Conservation (phyloP, 2,888 invertebrate species). For the Eristalis tenax region DNA sequence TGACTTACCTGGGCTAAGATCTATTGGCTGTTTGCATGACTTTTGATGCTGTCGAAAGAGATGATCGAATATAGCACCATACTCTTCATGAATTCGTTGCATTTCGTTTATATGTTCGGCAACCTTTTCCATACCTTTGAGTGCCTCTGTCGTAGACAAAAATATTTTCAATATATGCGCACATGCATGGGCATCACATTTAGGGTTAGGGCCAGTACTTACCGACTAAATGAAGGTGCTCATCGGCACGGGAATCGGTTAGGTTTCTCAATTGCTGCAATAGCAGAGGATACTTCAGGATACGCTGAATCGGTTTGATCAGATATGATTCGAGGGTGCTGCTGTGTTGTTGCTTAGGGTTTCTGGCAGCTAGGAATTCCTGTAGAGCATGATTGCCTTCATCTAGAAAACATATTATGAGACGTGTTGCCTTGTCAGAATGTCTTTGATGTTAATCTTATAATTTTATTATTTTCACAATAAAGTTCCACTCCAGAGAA, state of each 20-base stretch:
- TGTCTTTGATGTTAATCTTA: too few relatives aligned
- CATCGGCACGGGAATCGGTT: conserved; percentile 95
- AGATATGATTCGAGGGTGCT: conserved; percentile 98
- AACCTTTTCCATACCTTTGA: conserved; percentile 99
- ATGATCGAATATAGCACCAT: conserved; percentile 99
- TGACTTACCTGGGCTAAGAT: conserved; percentile 91
- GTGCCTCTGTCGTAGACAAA: conserved; percentile 86
- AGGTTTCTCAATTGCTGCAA: conserved; percentile 96
- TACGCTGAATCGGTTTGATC: conserved; percentile 99
- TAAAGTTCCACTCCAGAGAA: too few relatives aligned
- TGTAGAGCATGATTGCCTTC: conserved; percentile 98
- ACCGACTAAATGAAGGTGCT: conserved; percentile 96
- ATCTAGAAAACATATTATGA: conserved; percentile 83
- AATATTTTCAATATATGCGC: not conserved
- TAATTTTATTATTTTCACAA: too few relatives aligned
- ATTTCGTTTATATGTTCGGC: conserved; percentile 99
- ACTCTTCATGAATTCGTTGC: conserved; percentile 99
- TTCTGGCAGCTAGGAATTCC: conserved; percentile 96
- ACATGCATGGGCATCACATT: not conserved
- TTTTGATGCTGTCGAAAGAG: conserved; percentile 97
- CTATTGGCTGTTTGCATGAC: conserved; percentile 96
- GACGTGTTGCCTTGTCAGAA: not conserved
- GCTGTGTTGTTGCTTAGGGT: conserved; percentile 98
- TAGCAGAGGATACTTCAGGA: conserved; percentile 97
- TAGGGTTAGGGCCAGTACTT: conserved; percentile 77